phyloP scores from a whole-genome alignment of 2,888 invertebrate genomes.

The Chloromyia formosa region DNA sequence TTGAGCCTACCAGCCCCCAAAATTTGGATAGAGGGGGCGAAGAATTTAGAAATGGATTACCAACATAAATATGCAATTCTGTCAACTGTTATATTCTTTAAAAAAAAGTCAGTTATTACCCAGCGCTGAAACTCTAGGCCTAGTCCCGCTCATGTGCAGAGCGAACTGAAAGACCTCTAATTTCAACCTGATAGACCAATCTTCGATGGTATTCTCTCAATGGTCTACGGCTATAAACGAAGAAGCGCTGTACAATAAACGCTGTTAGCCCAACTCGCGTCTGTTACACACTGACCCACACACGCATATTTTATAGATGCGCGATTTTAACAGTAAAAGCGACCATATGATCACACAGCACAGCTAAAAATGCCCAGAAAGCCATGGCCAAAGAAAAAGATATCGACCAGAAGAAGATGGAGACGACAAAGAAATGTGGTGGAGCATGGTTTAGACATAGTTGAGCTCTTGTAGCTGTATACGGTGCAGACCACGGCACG shows the following conservation, averaged over 20 bases:
- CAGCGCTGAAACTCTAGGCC: background rate
- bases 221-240: conserved; percentile 10
- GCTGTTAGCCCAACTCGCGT: background rate
- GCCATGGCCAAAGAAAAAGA: background rate
- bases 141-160: too few relatives aligned
- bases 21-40: too few relatives aligned
- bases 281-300: conserved; percentile 39
- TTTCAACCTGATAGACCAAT: conserved; percentile 2
- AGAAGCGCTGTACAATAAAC: background rate
- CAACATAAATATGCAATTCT: too few relatives aligned
- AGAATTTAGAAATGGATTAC: too few relatives aligned
- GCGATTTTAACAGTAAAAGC: conserved; percentile 40
- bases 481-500: background rate
- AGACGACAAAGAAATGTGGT: conserved; percentile 8
- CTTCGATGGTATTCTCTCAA: too few relatives aligned
- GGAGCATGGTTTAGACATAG: background rate
- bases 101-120: too few relatives aligned
- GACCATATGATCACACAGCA: conserved; percentile 34
- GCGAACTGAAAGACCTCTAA: background rate
- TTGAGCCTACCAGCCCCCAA: too few relatives aligned
- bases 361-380: background rate
- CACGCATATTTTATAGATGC: conserved; percentile 29
- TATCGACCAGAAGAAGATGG: background rate
- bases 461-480: background rate
- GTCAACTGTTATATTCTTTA: too few relatives aligned